Base-by-base conservation (phyloP, 2,113 vertebrate species). In the Felis catus region DNA sequence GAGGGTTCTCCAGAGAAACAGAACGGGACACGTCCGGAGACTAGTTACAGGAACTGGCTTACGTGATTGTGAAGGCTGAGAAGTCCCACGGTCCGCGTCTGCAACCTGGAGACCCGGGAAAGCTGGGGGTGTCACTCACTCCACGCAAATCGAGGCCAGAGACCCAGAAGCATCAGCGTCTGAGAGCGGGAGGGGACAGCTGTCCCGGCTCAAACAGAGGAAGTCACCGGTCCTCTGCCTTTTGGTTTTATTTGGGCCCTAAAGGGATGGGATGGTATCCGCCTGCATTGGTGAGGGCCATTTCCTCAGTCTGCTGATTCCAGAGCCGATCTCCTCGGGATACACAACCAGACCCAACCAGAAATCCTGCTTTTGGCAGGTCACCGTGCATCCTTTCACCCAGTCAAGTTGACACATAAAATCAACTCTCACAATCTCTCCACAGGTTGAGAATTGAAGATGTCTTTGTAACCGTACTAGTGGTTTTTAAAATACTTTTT, bases 131-230 rank as follows among this genome's bases (percentile, higher is more conserved):
- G 15, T 3, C 13, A 14, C 21, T 3, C 13, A 14, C 21, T 27
- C 91, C 15, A 45, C 3, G 16, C 33, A 0, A 39, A 45, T 23
- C 7, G 3, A 16, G 81, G 33, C 5, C 8, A 4, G 41, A 23
- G 33, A 3, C 8, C 68, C 4, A 31, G 23, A 31, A 53, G 18
- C 31, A 6, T 9, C 1, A 8, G 5, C 0, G 5, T 25, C 70
- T 0, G 0, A 23, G 41, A 33, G 45, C 1, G 6, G 27, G 81
- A 78, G 33, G 7, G 18, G 41, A 21, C 0, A 8, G 70, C 14
- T 2, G 81, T 39, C 25, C 61, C 70, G 23, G 68, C 66, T 73
- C 79, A 2, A 5, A 29, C 39, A 48, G 21, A n/a, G 19, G 29
- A 31, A 10, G 15, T 51, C 39, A n/a, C 29, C 9, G 0, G 10